Base-by-base conservation (phyloP, 2,797 vertebrate species). In the Hemibagrus guttatus region DNA sequence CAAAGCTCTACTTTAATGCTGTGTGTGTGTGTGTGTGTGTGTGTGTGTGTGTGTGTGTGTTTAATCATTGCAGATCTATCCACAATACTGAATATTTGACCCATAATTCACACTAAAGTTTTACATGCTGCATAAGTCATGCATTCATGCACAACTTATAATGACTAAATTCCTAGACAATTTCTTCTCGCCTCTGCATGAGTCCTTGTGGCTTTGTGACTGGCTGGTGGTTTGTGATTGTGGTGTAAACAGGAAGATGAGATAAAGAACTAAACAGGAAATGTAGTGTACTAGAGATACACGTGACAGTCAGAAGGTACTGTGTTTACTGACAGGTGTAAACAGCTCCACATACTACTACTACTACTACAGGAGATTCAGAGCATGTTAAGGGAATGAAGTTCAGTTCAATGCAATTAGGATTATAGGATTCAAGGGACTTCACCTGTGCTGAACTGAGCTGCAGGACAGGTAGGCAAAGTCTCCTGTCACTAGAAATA, bases 221-320 rank as follows among this genome's bases (percentile, higher is more conserved):
- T 83, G 83, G 64, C 80, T 87, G 59, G 76, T 87, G 85, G 23
- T 85, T 84, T 86, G 69, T 88, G 83, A 74, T 86, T 91, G 89
- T 71, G 87, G 90, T 88, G 84, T 91, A 90, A 91, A 90, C 90
- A 90, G 90, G 89, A 91, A 89, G 68, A 49, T 59, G 79, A 84
- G 64, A 35, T 35, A 64, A 79, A 66, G 54, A 71, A 26, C 72
- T 72, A 71, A 80, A 88, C 88, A 89, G 90, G 89, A 89, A 91
- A 85, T 42, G 23, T 52, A 59, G 31, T 66, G 84, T 82, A 81
- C 74, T 85, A 84, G 23, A 49, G 68, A 56, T 76, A 26, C 80
- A 76, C 64, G 79, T 87, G 85, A 84, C 59, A 66, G 54, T 14
- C 13, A 69, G 52, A 54, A 68, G 31, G 54, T 21, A 28, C 21